Evolutionary conservation across 1,140 invertebrate species (phyloP), one percentile per base, ranked within the genome.

Genomic region (Drosophila virilis): DNA sequence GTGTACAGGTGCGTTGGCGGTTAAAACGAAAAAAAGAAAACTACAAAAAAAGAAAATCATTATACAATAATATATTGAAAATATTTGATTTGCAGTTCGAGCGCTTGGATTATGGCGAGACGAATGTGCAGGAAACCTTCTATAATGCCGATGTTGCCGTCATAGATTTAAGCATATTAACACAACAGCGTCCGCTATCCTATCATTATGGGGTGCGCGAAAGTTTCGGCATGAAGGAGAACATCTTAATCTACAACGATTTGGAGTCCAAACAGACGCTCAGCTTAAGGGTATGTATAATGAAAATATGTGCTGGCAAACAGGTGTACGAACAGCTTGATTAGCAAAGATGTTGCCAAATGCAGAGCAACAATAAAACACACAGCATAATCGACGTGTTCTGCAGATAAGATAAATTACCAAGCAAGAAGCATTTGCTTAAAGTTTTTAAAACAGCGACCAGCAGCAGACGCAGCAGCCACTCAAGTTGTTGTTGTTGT

Each of bases 71-170:
- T 40, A 35, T 17, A 28, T 73, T 54, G 8, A 65, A 50, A 35
- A 17, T 9, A 8, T 50, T 35, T 10, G 35, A 42, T 48, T 67
- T 68, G 52, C 92, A 97, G 96, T 97, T 97, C 94, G 96, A 97
- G 85, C 97, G 97, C 91, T 92, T 97, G 38, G 96, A 97, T 92
- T 97, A 97, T 93, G 96, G 96, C 2, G 96, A 97, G 93, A 95
- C 96, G 59, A 97, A 96, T 93, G 96, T 96, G 6, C 80, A 97
- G 81, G 96, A 97, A 75, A 96, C 95, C 84, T 97, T 97, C 93
- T 99, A 99, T 93, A 98, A 99, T 95, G 98, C 98, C 0, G 99
- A 99, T 94, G 97, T 99, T 28, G 98, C 97, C 1, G 94, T 99
- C 22, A 97, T 99, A 35, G 99, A 99, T 93, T 94, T 99, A 76